Base-by-base conservation (phyloP, 2,888 invertebrate genomes). In the Plebejus melissa region DNA sequence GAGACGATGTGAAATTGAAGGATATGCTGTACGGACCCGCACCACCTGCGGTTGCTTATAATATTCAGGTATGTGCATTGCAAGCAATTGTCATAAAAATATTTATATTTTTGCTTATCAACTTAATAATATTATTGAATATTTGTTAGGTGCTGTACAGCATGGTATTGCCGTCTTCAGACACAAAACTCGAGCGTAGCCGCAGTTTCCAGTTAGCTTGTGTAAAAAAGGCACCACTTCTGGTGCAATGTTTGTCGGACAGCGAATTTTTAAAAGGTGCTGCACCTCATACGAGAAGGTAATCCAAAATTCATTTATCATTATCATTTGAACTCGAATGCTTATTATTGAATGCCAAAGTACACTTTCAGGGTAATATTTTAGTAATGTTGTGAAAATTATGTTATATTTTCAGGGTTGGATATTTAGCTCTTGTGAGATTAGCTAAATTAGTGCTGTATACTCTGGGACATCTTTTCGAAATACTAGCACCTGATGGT, bases 381-480 rank as follows among this genome's bases (percentile, higher is more conserved):
- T n/a, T 57, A 13, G 16, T 54, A 6, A 58, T 32, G 32, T 16
- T 16, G 16, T 54, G 16, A 13, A 54, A 54, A 16, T 2, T 46
- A 69, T 11, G 57, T 60, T 70, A 75, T 76, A 58, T 74, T 90
- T 89, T 78, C 89, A 96, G 98, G 82, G 96, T 97, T 76, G 98
- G 98, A 11, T 98, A 97, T 89, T 94, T 98, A 83, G 97, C 97
- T 71, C 96, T 98, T 79, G 94, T 99, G 82, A 97, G 98, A 85
- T 94, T 99, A 80, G 96, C 97, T 80, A 99, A 99, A 90, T 91
- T 99, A 77, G 95, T 98, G 82, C 92, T 99, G 75, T 98, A 98
- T 54, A 97, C 98, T 9, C 95, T 98, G 78, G 98, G 97, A 11
- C 97, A 98, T 84, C 95, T 97, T 36, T 94, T 96, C 89, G 96